Base-by-base conservation (phyloP, 2,797 vertebrate species). In the Xenentodon cancila region DNA sequence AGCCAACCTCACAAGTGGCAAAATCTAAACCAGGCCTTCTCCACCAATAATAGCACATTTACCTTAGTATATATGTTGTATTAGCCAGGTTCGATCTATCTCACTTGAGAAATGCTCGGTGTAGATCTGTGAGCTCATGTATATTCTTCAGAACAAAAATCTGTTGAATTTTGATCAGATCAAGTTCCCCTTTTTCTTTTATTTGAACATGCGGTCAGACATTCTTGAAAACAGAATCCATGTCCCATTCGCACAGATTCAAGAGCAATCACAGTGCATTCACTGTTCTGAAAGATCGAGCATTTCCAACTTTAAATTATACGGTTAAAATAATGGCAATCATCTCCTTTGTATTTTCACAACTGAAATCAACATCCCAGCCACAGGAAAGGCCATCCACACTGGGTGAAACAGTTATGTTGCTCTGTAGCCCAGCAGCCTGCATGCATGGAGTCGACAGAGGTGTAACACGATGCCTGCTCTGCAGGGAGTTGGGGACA, bases 191-290 rank as follows among this genome's bases (percentile, higher is more conserved):
- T n/a, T n/a, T n/a, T n/a, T n/a, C n/a, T n/a, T n/a, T n/a, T n/a
- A n/a, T n/a, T n/a, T n/a, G n/a, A n/a, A n/a, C n/a, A n/a, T n/a
- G n/a, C n/a, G n/a, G n/a, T n/a, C n/a, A n/a, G n/a, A n/a, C n/a
- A n/a, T n/a, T n/a, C n/a, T n/a, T n/a, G n/a, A n/a, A n/a, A n/a
- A n/a, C n/a, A n/a, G n/a, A n/a, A n/a, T n/a, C n/a, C n/a, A 13
- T 78, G 65, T 81, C 71, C 79, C 55, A 48, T 71, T 74, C 81
- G 22, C 25, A 56, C 25, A 55, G 19, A 64, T 73, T 61, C 57
- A 52, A 52, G 16, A 69, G 15, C 42, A 56, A 11, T 43, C 5
- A 0, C 44, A 42, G 55, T 53, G 64, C 60, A 58, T 50, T 73
- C 59, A 32, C 20, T 57, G 53, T 75, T 32, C 69, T 45, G 52